Percentiles rank a stretch among this genome's conserved stretches.
phyloP scores from a whole-genome alignment of 2,888 invertebrate genomes.

The Pherbina coryleti region DNA sequence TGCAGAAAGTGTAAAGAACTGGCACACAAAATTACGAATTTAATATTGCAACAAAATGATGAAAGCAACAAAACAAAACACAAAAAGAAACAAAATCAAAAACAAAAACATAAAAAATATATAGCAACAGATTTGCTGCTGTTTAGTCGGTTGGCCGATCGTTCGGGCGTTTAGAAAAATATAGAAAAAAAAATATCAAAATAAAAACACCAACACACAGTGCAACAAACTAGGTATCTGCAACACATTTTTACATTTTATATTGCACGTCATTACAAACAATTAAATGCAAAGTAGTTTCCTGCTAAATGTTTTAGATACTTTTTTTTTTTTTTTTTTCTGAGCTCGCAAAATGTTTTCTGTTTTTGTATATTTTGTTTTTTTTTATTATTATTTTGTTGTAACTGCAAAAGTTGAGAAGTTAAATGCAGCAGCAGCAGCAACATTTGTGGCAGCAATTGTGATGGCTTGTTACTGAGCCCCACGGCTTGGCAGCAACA shows the following conservation, averaged over 20 bases:
- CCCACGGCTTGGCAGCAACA: background rate
- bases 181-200: constrained; percentile 22
- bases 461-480: background rate
- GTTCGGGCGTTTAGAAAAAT: background rate
- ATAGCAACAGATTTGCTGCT: background rate
- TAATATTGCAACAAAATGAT: constrained; percentile 7
- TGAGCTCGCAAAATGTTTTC: background rate
- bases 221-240: constrained; percentile 19
- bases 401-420: background rate
- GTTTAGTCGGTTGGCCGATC: background rate
- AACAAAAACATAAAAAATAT: background rate
- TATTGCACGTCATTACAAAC: constrained; percentile 70
- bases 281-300: constrained; percentile 71
- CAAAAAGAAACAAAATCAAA: background rate
- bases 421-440: constrained; percentile 17
- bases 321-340: constrained; percentile 28
- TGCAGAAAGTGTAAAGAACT: background rate
- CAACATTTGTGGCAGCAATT: constrained; percentile 9
- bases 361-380: constrained; percentile 25
- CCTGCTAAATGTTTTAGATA: constrained; percentile 63
- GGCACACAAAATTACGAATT: constrained; percentile 12
- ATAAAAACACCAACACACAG: constrained; percentile 10
- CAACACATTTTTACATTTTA: constrained; percentile 66
- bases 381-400: background rate
- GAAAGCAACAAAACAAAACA: background rate